Conservation (phyloP, 2,113 vertebrate genomes). For the Hydropotes inermis region DNA sequence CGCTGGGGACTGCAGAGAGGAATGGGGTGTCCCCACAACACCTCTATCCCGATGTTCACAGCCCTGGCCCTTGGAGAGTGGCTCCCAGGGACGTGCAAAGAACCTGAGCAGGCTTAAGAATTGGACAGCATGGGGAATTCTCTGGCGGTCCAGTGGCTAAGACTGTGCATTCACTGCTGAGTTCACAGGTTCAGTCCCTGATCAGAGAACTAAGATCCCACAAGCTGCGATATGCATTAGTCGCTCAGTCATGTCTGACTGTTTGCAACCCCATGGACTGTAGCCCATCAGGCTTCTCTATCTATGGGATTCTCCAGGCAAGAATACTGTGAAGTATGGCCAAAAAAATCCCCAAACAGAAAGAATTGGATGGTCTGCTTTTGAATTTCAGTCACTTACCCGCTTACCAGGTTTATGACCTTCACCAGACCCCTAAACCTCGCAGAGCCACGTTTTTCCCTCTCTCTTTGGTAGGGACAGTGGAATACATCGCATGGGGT, state of each 20-base stretch:
- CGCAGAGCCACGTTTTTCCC: background rate
- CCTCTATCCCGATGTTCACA: accelerated
- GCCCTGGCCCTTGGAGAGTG: background rate
- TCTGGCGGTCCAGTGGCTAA: background rate
- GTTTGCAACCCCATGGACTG: background rate
- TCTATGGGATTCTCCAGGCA: background rate
- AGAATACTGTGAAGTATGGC: background rate
- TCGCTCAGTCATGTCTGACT: background rate
- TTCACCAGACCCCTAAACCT: background rate
- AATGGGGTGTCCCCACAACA: accelerated
- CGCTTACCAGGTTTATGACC: background rate
- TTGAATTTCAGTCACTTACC: background rate
- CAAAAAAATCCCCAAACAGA: background rate
- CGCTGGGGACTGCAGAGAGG: background rate
- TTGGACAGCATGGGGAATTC: background rate
- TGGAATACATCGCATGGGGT: too few species aligned
- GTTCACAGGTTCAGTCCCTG: background rate
- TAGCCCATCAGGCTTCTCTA: background rate
- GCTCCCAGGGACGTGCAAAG: background rate
- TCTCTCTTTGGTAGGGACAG: too few species aligned
- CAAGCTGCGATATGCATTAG: background rate
- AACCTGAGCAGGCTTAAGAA: background rate
- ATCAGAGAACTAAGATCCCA: background rate
- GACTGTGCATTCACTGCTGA: background rate
- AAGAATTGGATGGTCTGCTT: background rate